Base-by-base conservation (phyloP, 2,797 vertebrate species). In the Scolopax rusticola region DNA sequence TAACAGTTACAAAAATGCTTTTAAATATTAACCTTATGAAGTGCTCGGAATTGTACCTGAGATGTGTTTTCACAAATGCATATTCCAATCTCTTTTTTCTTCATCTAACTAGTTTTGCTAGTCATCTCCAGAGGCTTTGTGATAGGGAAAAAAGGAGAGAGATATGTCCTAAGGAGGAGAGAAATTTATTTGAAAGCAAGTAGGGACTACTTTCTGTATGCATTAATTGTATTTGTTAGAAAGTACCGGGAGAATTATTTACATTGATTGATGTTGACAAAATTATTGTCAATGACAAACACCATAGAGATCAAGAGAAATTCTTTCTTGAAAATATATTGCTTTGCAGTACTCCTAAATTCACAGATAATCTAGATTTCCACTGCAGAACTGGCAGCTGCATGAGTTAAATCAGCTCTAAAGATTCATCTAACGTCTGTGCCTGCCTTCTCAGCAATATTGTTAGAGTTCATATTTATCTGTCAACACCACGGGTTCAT, bases 401-500 rank as follows among this genome's bases (percentile, higher is more conserved):
- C 59, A 54, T 67, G 81, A 94, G 57, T 91, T 95, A 81, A 78
- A 78, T 86, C 69, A 84, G 6, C 73, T 95, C 69, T 33, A 59
- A 97, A 89, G 15, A 33, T 45, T 51, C 53, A 92, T 83, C 8
- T 30, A 94, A 73, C 47, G 71, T 78, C 81, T 65, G 61, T 68
- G 53, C n/a, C 69, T 92, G 90, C 79, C 51, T 91, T 89, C 89
- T 94, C 88, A 92, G 83, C 86, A 89, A 32, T 89, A 82, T 41
- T 69, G 33, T 48, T 54, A 19, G 74, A 60, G 33, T 36, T 96
- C 60, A 45, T 74, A 87, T 87, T 93, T 90, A 84, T 85, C 64
- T 64, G 80, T 83, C 89, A 95, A 56, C 57, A 90, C 50, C 53
- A 28, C 45, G 38, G 2, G 3, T 64, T 95, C 77, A 54, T 77